phyloP scores from a whole-genome alignment of 2,888 invertebrate species.

The Lepidochrysops patricia region DNA sequence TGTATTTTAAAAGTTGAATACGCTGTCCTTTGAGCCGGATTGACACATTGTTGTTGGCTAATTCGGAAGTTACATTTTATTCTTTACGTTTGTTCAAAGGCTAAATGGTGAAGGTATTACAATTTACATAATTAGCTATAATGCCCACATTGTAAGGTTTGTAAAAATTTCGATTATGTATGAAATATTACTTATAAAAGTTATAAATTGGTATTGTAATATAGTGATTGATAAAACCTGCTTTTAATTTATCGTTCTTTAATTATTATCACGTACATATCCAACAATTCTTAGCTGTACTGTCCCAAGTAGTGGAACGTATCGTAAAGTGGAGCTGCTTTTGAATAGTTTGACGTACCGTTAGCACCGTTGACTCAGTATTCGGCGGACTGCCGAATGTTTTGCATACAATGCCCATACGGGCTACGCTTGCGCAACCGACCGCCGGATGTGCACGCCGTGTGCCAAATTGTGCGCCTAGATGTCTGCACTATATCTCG shows the following conservation, averaged over 20 bases:
- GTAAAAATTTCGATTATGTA: too few species aligned
- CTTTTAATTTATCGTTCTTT: too few species aligned
- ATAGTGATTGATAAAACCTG: too few species aligned
- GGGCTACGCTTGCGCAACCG: slow-evolving; percentile 56
- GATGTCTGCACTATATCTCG: slow-evolving; percentile 38
- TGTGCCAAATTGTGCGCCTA: slow-evolving; percentile 43
- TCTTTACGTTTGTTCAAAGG: background rate
- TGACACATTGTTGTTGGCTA: slow-evolving; percentile 12
- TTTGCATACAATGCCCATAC: slow-evolving; percentile 72
- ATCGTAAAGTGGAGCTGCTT: background rate
- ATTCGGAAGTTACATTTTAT: background rate
- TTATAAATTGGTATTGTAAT: too few species aligned
- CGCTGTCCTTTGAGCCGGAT: slow-evolving; percentile 16
- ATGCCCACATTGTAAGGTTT: too few species aligned
- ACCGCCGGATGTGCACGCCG: slow-evolving; percentile 65
- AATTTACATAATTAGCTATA: too few species aligned
- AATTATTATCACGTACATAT: too few species aligned
- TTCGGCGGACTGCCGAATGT: slow-evolving; percentile 48
- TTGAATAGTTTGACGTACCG: slow-evolving; percentile 27
- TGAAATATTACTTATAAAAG: too few species aligned
- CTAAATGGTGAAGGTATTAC: too few species aligned
- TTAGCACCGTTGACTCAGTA: slow-evolving; percentile 38
- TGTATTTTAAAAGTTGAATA: slow-evolving; percentile 19
- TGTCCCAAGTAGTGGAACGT: background rate
- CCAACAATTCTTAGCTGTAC: too few species aligned